A percentile compares a stretch with the other conserved stretches of the same genome.
Conservation (phyloP, 2,888 invertebrate species). For the Lasioglossum figueresi region DNA sequence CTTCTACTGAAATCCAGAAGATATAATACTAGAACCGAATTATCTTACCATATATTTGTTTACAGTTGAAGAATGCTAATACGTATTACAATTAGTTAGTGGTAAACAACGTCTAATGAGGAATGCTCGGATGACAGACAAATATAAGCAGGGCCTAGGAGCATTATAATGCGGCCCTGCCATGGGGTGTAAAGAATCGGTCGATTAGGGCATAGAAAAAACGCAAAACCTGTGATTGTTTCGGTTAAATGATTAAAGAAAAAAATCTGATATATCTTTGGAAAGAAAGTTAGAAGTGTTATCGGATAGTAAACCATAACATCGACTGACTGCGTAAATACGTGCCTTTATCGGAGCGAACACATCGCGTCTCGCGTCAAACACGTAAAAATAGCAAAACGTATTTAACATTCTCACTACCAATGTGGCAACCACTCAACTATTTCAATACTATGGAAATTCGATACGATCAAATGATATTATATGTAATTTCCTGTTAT, state of each 20-base stretch:
- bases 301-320: background rate
- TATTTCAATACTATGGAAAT: background rate
- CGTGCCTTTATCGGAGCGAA: background rate
- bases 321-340: background rate
- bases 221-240: background rate
- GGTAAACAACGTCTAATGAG: background rate
- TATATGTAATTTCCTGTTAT: background rate
- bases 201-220: background rate
- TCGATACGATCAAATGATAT: background rate
- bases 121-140: background rate
- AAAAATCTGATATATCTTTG: background rate
- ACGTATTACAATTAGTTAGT: background rate
- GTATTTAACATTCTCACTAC: background rate
- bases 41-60: background rate
- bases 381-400: conserved; percentile 16
- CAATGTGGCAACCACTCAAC: background rate
- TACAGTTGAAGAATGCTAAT: background rate
- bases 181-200: background rate
- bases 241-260: background rate
- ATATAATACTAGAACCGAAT: background rate
- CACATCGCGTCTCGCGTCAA: background rate
- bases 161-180: background rate
- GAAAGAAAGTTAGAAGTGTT: background rate
- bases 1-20: background rate
- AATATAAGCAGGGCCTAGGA: background rate